A percentile compares a stretch with the other conserved stretches of the same genome.
These are phyloP conservation scores for Zootermopsis nevadensis DNA, from an alignment of 2,888 invertebrate genomes.

Conservation along the genomic window DNA sequence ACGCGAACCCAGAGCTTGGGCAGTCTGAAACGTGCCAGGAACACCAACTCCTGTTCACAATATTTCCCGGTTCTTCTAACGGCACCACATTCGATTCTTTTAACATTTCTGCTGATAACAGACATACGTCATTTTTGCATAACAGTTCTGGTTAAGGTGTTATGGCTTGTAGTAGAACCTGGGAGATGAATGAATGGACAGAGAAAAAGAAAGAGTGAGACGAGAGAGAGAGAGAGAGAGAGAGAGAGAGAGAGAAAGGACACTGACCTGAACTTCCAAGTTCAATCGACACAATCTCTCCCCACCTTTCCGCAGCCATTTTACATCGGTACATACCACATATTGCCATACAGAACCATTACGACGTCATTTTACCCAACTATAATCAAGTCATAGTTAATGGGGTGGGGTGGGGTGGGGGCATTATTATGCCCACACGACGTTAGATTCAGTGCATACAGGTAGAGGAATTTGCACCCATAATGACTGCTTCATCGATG, in stretches of 20 bases:
- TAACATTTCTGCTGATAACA: no score
- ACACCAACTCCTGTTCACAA: no score
- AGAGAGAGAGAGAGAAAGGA: constrained; percentile 2
- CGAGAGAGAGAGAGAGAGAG: neutral
- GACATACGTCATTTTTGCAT: constrained; percentile 8
- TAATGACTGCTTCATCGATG: no score
- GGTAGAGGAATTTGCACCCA: no score
- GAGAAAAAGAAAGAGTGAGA: neutral
- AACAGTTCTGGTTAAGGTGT: neutral
- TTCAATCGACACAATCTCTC: neutral
- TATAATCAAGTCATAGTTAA: neutral
- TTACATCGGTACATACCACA: neutral
- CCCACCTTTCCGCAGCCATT: neutral
- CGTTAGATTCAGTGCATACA: no score
- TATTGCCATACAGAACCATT: neutral
- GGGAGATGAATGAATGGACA: constrained; percentile 34
- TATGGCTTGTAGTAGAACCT: constrained; percentile 27
- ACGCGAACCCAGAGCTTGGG: no score
- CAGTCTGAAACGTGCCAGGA: no score
- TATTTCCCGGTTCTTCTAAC: no score
- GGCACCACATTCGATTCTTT: no score
- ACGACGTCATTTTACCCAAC: neutral
- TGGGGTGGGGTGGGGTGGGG: neutral
- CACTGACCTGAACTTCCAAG: constrained; percentile 27
- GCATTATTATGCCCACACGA: neutral